Evolutionary conservation across 1,140 invertebrate genomes (phyloP).

Genomic region (Chymomyza costata): DNA sequence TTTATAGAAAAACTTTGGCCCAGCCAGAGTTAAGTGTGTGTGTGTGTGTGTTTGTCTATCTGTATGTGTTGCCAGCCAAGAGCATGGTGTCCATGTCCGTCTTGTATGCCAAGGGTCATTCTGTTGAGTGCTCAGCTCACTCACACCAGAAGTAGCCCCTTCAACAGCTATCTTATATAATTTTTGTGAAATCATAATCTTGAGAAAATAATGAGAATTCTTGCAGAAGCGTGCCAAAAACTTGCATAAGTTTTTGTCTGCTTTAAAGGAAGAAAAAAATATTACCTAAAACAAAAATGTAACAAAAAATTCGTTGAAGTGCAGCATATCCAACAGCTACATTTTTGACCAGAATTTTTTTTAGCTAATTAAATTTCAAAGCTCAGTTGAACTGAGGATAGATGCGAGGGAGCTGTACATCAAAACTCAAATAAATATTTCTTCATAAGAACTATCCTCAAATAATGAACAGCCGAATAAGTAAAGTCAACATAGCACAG

Average conservation of each 20-base stretch:
- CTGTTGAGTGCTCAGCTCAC: constrained; percentile 21
- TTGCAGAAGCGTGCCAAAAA: constrained; percentile 48
- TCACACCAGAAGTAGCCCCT: too few species aligned
- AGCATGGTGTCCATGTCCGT: constrained; percentile 31
- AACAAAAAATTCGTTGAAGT: too few species aligned
- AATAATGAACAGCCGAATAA: too few species aligned
- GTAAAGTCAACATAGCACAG: too few species aligned
- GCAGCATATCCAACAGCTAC: too few species aligned
- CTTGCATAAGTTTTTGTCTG: constrained; percentile 22
- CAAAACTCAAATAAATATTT: too few species aligned
- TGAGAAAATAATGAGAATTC: constrained; percentile 56
- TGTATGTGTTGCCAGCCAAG: constrained; percentile 3
- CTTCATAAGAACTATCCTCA: too few species aligned
- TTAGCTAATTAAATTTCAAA: too few species aligned
- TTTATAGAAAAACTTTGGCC: constrained; percentile 58
- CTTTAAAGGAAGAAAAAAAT: constrained; percentile 21
- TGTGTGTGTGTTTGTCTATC: constrained; percentile 14
- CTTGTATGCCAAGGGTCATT: constrained; percentile 27
- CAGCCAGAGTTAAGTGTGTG: constrained; percentile 4
- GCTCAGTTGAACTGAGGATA: too few species aligned
- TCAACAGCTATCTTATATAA: too few species aligned
- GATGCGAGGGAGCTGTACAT: too few species aligned
- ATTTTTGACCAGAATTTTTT: too few species aligned
- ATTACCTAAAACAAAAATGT: constrained; percentile 19
- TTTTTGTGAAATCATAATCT: constrained; percentile 56